Conservation (phyloP, 2,888 invertebrate species). For the Pammene fasciana region DNA sequence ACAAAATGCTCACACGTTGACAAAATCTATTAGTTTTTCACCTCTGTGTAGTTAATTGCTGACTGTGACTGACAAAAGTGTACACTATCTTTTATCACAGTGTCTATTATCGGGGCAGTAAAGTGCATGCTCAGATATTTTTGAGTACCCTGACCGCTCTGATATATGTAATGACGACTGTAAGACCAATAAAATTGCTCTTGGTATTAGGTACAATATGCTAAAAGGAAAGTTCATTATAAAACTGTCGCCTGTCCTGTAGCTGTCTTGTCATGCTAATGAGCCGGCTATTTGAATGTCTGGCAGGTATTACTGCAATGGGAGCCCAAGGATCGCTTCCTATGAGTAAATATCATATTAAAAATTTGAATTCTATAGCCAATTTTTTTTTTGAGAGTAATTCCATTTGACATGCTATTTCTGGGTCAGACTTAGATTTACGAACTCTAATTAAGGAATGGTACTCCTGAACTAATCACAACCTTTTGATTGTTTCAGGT, state of each 20-base stretch:
- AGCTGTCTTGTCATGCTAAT: constrained; percentile 38
- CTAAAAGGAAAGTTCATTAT: constrained; percentile 36
- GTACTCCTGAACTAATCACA: constrained; percentile 17
- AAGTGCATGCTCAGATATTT: too few species aligned
- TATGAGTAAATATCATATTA: neutral
- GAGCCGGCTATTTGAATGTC: constrained; percentile 26
- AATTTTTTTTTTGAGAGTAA: neutral
- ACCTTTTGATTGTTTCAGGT: constrained; percentile 35
- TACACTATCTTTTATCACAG: too few species aligned
- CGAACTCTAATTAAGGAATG: too few species aligned
- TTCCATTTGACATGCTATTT: neutral
- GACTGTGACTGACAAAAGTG: too few species aligned
- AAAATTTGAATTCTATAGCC: too few species aligned
- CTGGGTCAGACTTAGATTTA: too few species aligned
- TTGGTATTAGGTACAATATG: neutral
- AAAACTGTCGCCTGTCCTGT: constrained; percentile 29
- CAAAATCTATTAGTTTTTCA: too few species aligned
- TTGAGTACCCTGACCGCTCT: too few species aligned
- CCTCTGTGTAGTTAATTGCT: too few species aligned
- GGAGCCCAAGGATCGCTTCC: neutral
- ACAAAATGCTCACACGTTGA: too few species aligned
- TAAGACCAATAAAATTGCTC: neutral
- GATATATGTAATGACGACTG: too few species aligned
- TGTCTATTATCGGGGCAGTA: too few species aligned
- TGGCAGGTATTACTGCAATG: constrained; percentile 27